Base-by-base conservation (phyloP, 37 sponge, comb jelly and placozoan genomes). In the Cliona cf. orientalis region DNA sequence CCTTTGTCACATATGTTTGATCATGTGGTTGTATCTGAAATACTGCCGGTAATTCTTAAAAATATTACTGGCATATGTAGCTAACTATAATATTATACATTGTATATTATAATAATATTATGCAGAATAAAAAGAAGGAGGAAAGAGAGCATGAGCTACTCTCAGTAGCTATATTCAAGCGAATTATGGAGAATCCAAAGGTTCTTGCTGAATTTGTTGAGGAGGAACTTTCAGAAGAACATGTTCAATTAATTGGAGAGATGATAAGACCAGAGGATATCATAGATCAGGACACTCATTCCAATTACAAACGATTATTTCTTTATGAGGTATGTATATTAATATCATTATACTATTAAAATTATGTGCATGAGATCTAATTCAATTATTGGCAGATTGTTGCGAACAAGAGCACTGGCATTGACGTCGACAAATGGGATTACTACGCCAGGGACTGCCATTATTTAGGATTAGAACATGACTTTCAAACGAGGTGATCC, bases 1-100 rank as follows among this genome's bases (percentile, higher is more conserved):
- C 74, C 80, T 25, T 83, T 89, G 39, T 83, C 84, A 26, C 90
- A 89, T 42, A 14, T 83, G 59, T 89, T 83, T 72, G 73, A 77
- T 29, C 21, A 70, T 11, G 14, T 5, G 65, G 55, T 76, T 60
- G 61, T 19, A 2, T 26, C 39, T 43, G 40, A 7, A 76, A 32
- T 74, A 66, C 3, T 66, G 6, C 6, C 34, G 67, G 67, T 66
- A 6, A 23, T n/a, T 28, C 62, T 19, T 9, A 19, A 49, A 49
- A 49, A 9, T 14, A 49, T 49, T 49, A 19, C 53, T 19, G 14
- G 53, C 9, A 14, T 49, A 19, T 9, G 14, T 49, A 49, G 53
- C 53, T 49, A 14, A 49, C 53, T 49, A 49, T 19, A 14, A 19
- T 49, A 49, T 49, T 49, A 49, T 14, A 49, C 53, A 14, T 49